These are phyloP conservation scores for Eumeta japonica DNA, from an alignment of 1,140 invertebrate species.

Conservation along the genomic window DNA sequence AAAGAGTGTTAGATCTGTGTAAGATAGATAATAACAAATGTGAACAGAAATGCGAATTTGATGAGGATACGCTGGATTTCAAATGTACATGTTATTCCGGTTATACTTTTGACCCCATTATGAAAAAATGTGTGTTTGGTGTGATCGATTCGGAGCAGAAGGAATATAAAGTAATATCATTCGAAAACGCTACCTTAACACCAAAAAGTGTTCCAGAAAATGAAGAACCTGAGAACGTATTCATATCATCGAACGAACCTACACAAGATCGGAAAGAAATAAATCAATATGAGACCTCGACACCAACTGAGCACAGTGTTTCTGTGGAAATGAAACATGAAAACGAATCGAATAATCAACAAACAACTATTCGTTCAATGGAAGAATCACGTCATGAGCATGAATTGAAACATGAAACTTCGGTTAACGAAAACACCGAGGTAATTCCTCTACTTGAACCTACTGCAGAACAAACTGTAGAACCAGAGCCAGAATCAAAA, in stretches of 20 bases:
- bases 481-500: slow-evolving; percentile 12
- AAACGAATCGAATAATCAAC: too few species aligned
- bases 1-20: slow-evolving; percentile 69
- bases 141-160: slow-evolving; percentile 14
- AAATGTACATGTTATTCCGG: slow-evolving; percentile 69
- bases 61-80: slow-evolving; percentile 63
- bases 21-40: slow-evolving; percentile 73
- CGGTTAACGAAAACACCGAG: too few species aligned
- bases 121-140: slow-evolving; percentile 40
- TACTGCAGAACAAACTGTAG: slow-evolving; percentile 11
- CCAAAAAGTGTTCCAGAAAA: slow-evolving; percentile 20
- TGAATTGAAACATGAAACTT: too few species aligned
- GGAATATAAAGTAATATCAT: slow-evolving; percentile 20
- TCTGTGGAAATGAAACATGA: too few species aligned
- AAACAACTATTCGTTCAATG: too few species aligned
- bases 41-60: slow-evolving; percentile 73
- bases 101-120: slow-evolving; percentile 41
- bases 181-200: slow-evolving; percentile 20
- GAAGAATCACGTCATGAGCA: too few species aligned
- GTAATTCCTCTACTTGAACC: slow-evolving; percentile 8
- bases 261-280: slow-evolving; percentile 34
- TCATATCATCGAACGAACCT: slow-evolving; percentile 24
- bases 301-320: too few species aligned
- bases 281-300: too few species aligned
- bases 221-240: slow-evolving; percentile 34